Conservation (phyloP, 2,113 vertebrate genomes). For the Cathartes aura region DNA sequence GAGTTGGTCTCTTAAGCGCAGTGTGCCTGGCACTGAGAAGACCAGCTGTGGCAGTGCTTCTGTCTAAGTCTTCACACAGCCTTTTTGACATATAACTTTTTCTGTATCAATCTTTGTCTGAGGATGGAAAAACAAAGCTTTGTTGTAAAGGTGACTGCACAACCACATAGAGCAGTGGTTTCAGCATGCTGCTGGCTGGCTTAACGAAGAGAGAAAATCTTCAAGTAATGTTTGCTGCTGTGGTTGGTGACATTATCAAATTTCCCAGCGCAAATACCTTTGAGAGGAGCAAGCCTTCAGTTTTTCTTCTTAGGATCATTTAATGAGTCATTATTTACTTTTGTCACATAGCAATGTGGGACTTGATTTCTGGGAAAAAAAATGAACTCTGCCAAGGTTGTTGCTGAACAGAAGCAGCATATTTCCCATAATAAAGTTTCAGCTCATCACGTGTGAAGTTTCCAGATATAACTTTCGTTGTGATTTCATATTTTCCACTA, state of each 20-base stretch:
- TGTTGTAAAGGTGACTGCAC: background rate
- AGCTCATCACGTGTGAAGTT: background rate
- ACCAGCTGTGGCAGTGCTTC: background rate
- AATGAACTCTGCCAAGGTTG: background rate
- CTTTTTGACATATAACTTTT: background rate
- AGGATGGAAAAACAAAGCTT: background rate
- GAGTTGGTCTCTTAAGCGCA: background rate
- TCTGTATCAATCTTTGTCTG: background rate
- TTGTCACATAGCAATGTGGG: conserved; percentile 29
- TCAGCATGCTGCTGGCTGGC: background rate
- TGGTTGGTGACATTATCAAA: conserved; percentile 67
- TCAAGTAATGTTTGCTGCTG: conserved; percentile 41
- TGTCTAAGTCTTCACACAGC: background rate
- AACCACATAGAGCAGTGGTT: background rate
- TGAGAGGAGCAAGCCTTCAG: conserved; percentile 51
- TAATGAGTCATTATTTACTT: conserved; percentile 73
- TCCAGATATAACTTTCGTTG: background rate
- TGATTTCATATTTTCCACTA: background rate
- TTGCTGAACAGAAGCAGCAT: background rate
- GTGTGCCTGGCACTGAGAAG: background rate
- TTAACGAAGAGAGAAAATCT: background rate
- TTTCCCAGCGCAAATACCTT: conserved; percentile 64
- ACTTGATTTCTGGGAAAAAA: conserved; percentile 42
- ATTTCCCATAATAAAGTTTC: conserved; percentile 24
- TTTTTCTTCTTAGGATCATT: conserved; percentile 54